These are phyloP conservation scores for Chalcis sispes DNA, from an alignment of 2,888 invertebrate species.

Conservation along the genomic window DNA sequence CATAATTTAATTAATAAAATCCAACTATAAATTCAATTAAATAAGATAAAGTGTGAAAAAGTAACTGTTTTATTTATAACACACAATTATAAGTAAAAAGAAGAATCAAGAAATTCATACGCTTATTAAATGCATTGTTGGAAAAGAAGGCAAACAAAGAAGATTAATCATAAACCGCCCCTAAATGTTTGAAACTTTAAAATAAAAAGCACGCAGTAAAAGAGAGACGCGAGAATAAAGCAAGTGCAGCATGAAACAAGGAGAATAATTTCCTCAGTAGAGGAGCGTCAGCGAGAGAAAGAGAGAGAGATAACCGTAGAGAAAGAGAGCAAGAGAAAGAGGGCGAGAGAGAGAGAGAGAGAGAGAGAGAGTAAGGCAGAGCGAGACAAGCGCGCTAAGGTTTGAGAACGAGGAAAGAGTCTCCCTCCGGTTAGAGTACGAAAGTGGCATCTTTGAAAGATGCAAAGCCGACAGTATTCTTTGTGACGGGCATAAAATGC, in stretches of 20 bases:
- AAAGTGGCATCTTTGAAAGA: conserved; percentile 74
- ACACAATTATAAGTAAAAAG: conserved; percentile 6
- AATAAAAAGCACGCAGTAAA: conserved; percentile 48
- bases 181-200: conserved; percentile 55
- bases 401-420: conserved; percentile 46
- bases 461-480: conserved; percentile 76
- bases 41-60: no score
- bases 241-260: conserved; percentile 54
- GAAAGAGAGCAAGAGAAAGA: not conserved
- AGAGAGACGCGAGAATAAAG: conserved; percentile 51
- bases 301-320: not conserved
- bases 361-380: conserved; percentile 19
- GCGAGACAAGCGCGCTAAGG: conserved; percentile 27
- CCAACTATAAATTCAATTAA: no score
- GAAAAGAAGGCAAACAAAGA: conserved; percentile 50
- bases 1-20: no score
- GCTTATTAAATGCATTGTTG: conserved; percentile 45
- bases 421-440: conserved; percentile 55
- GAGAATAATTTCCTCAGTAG: conserved; percentile 54
- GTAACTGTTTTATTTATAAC: conserved; percentile 26
- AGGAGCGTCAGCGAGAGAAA: not conserved
- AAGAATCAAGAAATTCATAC: conserved; percentile 26
- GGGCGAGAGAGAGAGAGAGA: conserved; percentile 22
- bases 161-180: conserved; percentile 54
- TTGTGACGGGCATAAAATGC: conserved; percentile 69